Base-by-base conservation (phyloP, 1,140 invertebrate species). In the Chionoecetes opilio region DNA sequence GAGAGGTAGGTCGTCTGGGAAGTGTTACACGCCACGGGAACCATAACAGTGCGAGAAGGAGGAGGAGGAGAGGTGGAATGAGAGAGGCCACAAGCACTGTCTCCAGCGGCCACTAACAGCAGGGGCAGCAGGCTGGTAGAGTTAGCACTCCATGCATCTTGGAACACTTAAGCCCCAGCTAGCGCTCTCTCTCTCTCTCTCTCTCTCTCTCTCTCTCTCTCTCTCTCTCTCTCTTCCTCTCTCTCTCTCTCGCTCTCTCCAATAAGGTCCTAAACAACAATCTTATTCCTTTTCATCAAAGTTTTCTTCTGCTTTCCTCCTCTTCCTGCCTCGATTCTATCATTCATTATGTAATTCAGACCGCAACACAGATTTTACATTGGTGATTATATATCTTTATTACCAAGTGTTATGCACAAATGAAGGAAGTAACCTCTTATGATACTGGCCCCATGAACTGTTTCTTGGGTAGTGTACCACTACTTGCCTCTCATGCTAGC, bases 1-100 rank as follows among this genome's bases (percentile, higher is more conserved):
- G 88, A 11, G 63, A 32, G 29, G 6, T 9, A 38, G 32, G 0
- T 31, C 53, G 35, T 82, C 91, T 82, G 75, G 91, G n/a, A 38
- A 82, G 75, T 82, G 63, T 82, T 75, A 92, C 53, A 82, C 17
- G 91, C 31, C 53, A 82, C 31, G 91, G 63, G 31, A 35, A 82
- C 75, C 91, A 82, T 82, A 92, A 92, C 53, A 82, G 29, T 17
- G 31, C 34, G 31, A 26, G 46, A 14, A 29, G 17, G 32, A 84
- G 32, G 41, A 31, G 82, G 38, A 9, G 46, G 88, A 91, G 17
- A 6, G 75, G 38, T n/a, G 82, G 26, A 26, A 37, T 26, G 34
- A 41, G 91, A 41, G 91, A 37, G 31, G 32, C 63, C 63, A 91
- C 14, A 91, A n/a, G 29, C 35, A 91, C 35, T 32, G 35, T 38